A percentile compares a stretch with the other conserved stretches of the same genome.
Conservation (phyloP, 30 jellyfish, hydroid and myxozoan genomes). For the Hydractinia symbiolongicarpus region DNA sequence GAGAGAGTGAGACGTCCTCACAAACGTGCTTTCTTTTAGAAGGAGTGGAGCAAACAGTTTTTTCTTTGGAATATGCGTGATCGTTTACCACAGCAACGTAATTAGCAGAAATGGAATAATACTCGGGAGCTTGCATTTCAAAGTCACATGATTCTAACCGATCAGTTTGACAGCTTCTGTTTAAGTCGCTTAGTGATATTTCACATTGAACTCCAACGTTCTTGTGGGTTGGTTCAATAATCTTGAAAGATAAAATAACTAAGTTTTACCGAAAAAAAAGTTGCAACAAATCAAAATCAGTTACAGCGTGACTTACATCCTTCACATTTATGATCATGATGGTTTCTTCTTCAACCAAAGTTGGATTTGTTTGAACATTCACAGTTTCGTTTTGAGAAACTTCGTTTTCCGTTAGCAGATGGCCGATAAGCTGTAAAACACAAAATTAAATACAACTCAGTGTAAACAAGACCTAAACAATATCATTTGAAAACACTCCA, state of each 20-base stretch:
- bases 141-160: constrained; percentile 1
- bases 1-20: neutral
- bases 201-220: neutral
- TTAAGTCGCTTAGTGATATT: neutral
- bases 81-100: neutral
- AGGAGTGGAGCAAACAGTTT: neutral
- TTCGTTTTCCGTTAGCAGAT: neutral
- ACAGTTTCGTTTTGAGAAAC: neutral
- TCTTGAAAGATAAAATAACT: neutral
- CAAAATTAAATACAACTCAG: neutral
- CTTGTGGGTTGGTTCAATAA: constrained; percentile 1
- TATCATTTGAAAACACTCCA: neutral
- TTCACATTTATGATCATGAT: too few species aligned
- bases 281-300: too few species aligned
- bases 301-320: too few species aligned
- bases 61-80: neutral
- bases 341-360: too few species aligned
- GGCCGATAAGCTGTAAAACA: neutral
- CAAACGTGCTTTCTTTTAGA: constrained; percentile 1
- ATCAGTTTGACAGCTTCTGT: neutral
- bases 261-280: too few species aligned
- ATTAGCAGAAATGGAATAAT: neutral
- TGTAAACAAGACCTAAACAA: neutral
- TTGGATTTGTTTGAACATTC: too few species aligned
- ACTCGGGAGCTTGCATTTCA: neutral